Evolutionary conservation across 1,140 invertebrate genomes (phyloP).

Genomic region (Idris sp.): DNA sequence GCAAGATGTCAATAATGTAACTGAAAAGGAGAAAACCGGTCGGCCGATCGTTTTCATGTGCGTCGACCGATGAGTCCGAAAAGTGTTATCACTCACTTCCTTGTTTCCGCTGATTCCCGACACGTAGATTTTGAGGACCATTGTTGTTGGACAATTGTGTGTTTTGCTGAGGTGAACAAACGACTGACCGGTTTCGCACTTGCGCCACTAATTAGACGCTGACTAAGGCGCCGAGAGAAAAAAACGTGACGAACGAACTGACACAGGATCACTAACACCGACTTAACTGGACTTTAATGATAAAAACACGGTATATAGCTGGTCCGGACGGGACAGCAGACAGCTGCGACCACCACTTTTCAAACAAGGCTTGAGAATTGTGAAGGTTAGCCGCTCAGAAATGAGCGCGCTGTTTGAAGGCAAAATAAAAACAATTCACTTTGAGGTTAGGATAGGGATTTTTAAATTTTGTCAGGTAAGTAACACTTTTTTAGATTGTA

Average conservation of each 20-base stretch:
- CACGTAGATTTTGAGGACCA: slow-evolving; percentile 93
- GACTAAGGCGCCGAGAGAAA: slow-evolving; percentile 29
- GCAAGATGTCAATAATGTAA: slow-evolving; percentile 34
- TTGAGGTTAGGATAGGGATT: no score
- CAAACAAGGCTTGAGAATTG: slow-evolving; percentile 16
- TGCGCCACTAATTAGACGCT: slow-evolving; percentile 51
- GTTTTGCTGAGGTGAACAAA: no score
- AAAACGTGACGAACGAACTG: slow-evolving; percentile 55
- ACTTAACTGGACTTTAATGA: slow-evolving; percentile 62
- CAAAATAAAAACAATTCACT: no score
- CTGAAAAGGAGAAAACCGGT: no score
- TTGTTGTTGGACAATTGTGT: no score
- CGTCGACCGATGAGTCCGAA: no score
- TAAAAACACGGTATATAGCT: slow-evolving; percentile 60
- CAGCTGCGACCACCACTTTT: slow-evolving; percentile 25
- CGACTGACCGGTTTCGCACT: slow-evolving; percentile 53
- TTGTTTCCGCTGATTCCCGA: slow-evolving; percentile 94
- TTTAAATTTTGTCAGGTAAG: no score
- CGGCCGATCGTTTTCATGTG: no score
- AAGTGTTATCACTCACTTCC: slow-evolving; percentile 83
- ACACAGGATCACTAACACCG: slow-evolving; percentile 57
- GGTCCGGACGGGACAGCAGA: slow-evolving; percentile 49
- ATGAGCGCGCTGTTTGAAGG: no score
- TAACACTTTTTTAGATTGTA: no score
- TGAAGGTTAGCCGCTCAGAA: no score